A percentile compares a stretch with the other conserved stretches of the same genome.
Evolutionary conservation across 2,113 vertebrate species (phyloP).

Genomic region (Suricata suricatta): DNA sequence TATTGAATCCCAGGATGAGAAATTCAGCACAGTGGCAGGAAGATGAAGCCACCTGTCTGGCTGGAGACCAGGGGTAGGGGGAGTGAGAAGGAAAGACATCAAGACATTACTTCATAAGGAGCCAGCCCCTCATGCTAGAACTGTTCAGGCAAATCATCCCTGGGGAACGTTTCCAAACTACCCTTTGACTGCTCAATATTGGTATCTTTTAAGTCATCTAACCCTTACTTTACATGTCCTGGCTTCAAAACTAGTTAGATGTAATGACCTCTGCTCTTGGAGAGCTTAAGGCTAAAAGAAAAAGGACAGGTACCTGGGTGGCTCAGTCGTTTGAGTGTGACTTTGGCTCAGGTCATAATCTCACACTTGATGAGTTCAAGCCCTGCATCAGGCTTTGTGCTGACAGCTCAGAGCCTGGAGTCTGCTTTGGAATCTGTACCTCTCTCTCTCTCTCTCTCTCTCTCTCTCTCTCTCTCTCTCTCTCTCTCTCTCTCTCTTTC

Average conservation of each 20-base stretch:
- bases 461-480: no score
- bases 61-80: not conserved
- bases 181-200: not conserved
- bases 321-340: no score
- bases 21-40: not conserved
- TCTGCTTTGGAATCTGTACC: no score
- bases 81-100: not conserved
- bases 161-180: not conserved
- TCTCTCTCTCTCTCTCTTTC: no score
- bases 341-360: no score
- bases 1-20: constrained; percentile 25
- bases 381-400: no score
- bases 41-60: constrained; percentile 45
- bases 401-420: no score
- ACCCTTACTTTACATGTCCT: not conserved
- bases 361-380: no score
- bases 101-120: not conserved
- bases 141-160: not conserved
- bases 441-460: no score
- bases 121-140: not conserved
- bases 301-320: no score
- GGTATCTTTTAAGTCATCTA: not conserved
- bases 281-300: not conserved
- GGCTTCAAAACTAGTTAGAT: not conserved
- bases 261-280: not conserved